Evolutionary conservation across 1,140 invertebrate genomes (phyloP).

Genomic region (Oreohelix idahoensis): DNA sequence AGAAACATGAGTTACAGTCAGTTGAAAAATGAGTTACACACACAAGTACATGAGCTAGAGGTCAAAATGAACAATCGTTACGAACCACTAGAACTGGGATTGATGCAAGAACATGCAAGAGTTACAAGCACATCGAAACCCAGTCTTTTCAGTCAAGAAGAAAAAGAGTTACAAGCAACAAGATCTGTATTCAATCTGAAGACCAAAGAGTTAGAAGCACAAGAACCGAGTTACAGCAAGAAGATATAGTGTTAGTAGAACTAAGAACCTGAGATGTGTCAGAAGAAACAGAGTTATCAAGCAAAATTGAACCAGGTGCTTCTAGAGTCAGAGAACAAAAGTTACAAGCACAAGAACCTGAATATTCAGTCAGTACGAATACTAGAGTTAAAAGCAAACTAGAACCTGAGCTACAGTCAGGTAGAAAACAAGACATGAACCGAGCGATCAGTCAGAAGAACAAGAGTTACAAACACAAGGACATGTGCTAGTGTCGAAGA

Average conservation of each 20-base stretch:
- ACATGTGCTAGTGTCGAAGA: not conserved
- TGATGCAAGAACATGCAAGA: not conserved
- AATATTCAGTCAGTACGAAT: not conserved
- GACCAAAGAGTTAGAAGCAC: not conserved
- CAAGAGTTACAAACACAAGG: not conserved
- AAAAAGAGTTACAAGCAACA: not conserved
- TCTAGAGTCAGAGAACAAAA: not conserved
- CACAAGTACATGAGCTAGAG: not conserved
- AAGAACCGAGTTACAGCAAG: not conserved
- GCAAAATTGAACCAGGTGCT: not conserved
- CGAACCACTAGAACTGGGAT: not conserved
- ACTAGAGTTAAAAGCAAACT: not conserved
- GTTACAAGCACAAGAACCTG: not conserved
- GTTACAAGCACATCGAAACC: not conserved
- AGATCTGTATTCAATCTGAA: not conserved
- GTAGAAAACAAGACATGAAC: not conserved
- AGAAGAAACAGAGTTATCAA: not conserved
- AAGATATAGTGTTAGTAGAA: constrained; percentile 1
- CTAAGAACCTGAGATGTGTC: not conserved
- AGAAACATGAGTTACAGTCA: not conserved
- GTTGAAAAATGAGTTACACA: not conserved
- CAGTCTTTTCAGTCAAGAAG: not conserved
- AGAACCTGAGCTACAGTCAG: not conserved
- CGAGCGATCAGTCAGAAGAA: not conserved
- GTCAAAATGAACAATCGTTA: not conserved